These are phyloP conservation scores for Drosophila parthenogenetica DNA, from an alignment of 2,888 invertebrate species.

Conservation along the genomic window DNA sequence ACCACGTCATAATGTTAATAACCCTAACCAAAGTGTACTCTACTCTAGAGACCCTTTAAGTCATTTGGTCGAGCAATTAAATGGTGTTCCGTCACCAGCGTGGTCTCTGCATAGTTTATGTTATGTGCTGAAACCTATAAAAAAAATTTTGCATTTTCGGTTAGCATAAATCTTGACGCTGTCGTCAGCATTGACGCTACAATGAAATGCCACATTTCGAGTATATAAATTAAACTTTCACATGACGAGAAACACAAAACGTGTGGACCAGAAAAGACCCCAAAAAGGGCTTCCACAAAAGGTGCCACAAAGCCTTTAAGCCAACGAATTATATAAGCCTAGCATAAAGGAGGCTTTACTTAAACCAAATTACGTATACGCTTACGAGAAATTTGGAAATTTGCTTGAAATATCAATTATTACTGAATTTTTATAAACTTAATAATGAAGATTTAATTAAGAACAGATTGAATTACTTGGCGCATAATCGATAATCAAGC, in stretches of 20 bases:
- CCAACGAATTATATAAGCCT: constrained; percentile 26
- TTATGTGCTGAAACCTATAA: constrained; percentile 43
- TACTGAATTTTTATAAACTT: neutral
- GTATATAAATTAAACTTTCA: constrained; percentile 43
- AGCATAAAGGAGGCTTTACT: constrained; percentile 1
- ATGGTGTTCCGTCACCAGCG: constrained; percentile 19
- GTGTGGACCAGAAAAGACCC: constrained; percentile 6
- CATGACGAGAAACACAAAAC: constrained; percentile 47
- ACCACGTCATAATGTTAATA: constrained; percentile 62
- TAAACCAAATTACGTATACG: constrained; percentile 28
- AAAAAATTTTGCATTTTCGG: constrained; percentile 50
- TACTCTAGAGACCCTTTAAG: neutral
- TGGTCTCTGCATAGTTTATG: constrained; percentile 42
- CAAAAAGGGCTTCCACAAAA: constrained; percentile 43
- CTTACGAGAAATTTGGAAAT: constrained; percentile 5
- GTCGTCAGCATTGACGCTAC: constrained; percentile 59
- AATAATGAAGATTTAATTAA: neutral
- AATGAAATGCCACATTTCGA: constrained; percentile 29
- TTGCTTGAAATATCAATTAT: too few relatives aligned
- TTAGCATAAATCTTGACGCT: constrained; percentile 66
- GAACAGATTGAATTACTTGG: neutral
- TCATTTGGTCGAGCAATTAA: constrained; percentile 75
- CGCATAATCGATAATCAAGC: neutral
- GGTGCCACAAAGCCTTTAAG: constrained; percentile 72
- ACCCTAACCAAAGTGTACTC: constrained; percentile 3